phyloP scores from a whole-genome alignment of 2,888 invertebrate genomes.

The Cepaea hortensis region DNA sequence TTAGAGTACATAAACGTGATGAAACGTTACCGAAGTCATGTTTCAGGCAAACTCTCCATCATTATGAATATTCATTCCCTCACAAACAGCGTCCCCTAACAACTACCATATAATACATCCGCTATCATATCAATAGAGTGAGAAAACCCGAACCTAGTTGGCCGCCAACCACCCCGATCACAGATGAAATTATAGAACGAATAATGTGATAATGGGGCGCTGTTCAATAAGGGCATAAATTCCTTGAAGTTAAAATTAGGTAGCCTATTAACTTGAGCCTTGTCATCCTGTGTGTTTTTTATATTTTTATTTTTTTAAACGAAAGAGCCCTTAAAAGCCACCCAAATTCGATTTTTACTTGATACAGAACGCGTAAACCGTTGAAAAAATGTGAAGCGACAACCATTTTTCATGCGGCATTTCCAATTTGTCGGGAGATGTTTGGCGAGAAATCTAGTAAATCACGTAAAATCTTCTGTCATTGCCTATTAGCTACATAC shows the following conservation, averaged over 20 bases:
- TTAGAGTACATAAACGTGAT: too few species aligned
- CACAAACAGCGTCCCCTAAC: too few species aligned
- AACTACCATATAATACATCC: too few species aligned
- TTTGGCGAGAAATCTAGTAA: constrained; percentile 38
- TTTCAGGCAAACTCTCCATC: too few species aligned
- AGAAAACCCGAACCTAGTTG: neutral
- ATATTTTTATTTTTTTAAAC: neutral
- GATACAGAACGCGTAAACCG: constrained; percentile 35
- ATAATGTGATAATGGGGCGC: constrained; percentile 24
- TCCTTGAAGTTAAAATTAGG: constrained; percentile 29
- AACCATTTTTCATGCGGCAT: constrained; percentile 40
- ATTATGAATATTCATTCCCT: too few species aligned
- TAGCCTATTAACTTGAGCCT: constrained; percentile 38
- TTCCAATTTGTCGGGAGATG: constrained; percentile 45
- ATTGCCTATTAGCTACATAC: constrained; percentile 30
- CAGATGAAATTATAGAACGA: constrained; percentile 37
- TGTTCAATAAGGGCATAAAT: constrained; percentile 20
- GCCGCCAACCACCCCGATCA: constrained; percentile 5
- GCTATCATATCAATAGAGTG: neutral
- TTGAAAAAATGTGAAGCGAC: constrained; percentile 44
- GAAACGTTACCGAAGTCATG: too few species aligned
- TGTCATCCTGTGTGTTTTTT: constrained; percentile 15
- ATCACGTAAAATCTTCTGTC: constrained; percentile 43
- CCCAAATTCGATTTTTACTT: constrained; percentile 44
- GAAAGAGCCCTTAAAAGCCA: constrained; percentile 41